phyloP scores from a whole-genome alignment of 2,797 vertebrate species.

The Megalops cyprinoides region DNA sequence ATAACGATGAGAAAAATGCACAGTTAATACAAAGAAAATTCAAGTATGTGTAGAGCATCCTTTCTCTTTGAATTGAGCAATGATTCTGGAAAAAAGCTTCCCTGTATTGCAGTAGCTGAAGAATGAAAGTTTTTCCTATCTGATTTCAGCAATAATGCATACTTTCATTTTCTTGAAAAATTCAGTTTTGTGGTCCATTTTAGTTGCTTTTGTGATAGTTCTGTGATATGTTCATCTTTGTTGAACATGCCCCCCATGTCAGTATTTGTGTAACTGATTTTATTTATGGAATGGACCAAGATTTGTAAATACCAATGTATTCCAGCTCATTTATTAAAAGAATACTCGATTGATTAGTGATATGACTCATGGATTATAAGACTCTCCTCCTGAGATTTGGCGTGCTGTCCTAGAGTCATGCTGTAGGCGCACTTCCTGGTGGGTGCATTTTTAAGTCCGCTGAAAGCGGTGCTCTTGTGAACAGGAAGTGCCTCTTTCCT shows the following conservation, averaged over 20 bases:
- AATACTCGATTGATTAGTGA: too few species aligned
- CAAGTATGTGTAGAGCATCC: not conserved
- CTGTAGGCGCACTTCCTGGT: slow-evolving; percentile 40
- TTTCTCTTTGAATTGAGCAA: not conserved
- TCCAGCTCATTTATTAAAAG: not conserved
- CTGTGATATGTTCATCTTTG: slow-evolving; percentile 49
- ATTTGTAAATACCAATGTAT: not conserved
- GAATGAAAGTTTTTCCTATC: not conserved
- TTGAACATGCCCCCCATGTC: slow-evolving; percentile 57
- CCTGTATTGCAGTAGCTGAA: too few species aligned
- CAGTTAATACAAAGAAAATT: too few species aligned
- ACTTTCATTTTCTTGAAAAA: not conserved
- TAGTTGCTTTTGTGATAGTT: not conserved
- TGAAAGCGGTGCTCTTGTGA: slow-evolving; percentile 19
- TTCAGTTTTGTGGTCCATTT: too few species aligned
- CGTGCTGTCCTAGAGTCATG: not conserved
- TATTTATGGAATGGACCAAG: slow-evolving; percentile 16
- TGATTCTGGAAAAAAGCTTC: not conserved
- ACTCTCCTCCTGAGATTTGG: not conserved
- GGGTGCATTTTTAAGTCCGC: slow-evolving; percentile 29
- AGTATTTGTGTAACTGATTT: slow-evolving; percentile 49
- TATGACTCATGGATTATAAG: not conserved
- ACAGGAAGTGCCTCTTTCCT: slow-evolving; percentile 49
- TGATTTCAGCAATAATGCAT: not conserved
- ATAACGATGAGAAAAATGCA: not conserved